Base-by-base conservation (phyloP, 2,888 invertebrate species). In the Aphodius sticticus region DNA sequence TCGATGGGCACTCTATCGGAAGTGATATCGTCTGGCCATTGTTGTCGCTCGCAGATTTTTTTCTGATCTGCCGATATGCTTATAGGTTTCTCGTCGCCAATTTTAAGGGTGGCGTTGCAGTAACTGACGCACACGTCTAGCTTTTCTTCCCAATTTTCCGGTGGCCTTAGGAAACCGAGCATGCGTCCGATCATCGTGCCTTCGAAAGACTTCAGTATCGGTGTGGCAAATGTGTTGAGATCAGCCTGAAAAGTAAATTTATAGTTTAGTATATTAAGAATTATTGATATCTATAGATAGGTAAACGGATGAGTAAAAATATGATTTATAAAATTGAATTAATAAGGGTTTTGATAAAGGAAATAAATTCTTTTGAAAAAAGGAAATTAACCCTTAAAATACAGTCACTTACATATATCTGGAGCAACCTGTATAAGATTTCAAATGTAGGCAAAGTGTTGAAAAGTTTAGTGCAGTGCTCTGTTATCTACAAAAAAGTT, bases 121-220 rank as follows among this genome's bases (percentile, higher is more conserved):
- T 95, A 94, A 81, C 95, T 95, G 3, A 95, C 95, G 86, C 96
- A 96, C 16, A 96, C 92, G 84, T 95, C 94, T 76, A 96, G 89
- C 79, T 93, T 91, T 85, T 96, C 95, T 72, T 93, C 93, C 95
- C 95, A 95, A 83, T 92, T 91, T 70, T 91, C 91, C 0, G 96
- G 95, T 7, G 96, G 95, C 82, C 96, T 93, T 9, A 98, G 91
- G 90, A 95, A 97, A 0, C 98, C 98, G 15, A 94, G 89, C 3
- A 97, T 90, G 16, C 95, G 91, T 0, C 96, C 96, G 26, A 93
- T 90, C 91, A 94, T 93, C 87, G 95, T 94, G 14, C 96, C 96
- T 4, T 93, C 93, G 0, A 93, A 92, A 14, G 92, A 92, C 82
- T 94, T 92, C 4, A 94, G 92, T 76, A 93, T 92, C 6, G 90